Evolutionary conservation across 2,888 invertebrate species (phyloP), one percentile per base, ranked within the genome.

Genomic region (Stenchaetothrips biformis): DNA sequence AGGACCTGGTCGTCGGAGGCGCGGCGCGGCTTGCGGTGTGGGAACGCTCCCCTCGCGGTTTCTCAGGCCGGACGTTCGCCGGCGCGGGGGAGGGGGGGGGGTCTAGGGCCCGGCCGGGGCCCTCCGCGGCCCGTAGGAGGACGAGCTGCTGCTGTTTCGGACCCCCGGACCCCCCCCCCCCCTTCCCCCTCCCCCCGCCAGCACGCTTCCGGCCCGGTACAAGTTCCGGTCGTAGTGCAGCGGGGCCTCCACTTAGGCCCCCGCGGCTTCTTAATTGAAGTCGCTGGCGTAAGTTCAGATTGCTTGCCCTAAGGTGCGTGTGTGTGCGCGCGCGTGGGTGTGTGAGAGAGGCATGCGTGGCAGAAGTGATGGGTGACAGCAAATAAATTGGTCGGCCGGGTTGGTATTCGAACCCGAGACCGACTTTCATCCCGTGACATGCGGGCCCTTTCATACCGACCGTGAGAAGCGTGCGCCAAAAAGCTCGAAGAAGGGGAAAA

Each of bases 11-110:
- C 37, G 37, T 37, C 37, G 37, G 37, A 37, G 37, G 37, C 37
- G 37, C 37, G 37, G 37, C 37, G 37, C 37, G 37, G 25, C 67
- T 74, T 74, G 67, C 67, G 67, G 67, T 74, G 67, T 74, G 67
- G 67, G 67, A 74, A 74, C 67, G 67, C 67, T 74, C 67, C 67
- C 67, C 67, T 74, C 67, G 67, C 67, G 67, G 67, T 74, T 74
- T 74, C 67, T 74, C 67, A 74, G 67, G 67, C 67, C 67, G 67
- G 67, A 74, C 67, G 67, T 74, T 74, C 67, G 67, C 67, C 67
- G 67, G 67, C 11, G 11, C 25, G 67, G 67, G 25, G 67, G 67
- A 13, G 53, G 13, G 53, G 53, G 21, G 67, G 67, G 67, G 21
- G 37, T 37, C 37, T 37, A 37, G 37, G 37, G 37, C 37, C 37